Base-by-base conservation (phyloP, 2,797 vertebrate species). In the Austrolebias charrua region DNA sequence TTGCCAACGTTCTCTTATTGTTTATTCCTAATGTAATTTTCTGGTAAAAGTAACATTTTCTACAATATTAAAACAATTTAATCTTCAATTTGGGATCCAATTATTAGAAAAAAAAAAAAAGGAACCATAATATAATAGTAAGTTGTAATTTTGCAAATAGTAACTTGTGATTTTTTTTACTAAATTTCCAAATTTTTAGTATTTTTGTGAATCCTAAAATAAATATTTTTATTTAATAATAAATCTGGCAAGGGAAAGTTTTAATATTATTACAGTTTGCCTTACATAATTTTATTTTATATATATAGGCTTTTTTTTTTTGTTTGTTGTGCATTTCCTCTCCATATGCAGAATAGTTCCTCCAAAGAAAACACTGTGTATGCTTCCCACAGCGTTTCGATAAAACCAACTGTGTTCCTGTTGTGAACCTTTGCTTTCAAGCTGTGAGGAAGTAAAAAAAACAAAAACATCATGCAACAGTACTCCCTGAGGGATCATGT, bases 351-450 rank as follows among this genome's bases (percentile, higher is more conserved):
- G 42, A 45, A 55, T 48, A 73, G 69, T 61, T 18, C 68, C 82
- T 78, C 46, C 1, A 24, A 52, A 66, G 66, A 75, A 71, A 81
- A 71, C 59, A 63, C 49, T 55, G 52, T 55, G 50, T n/a, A 3
- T 19, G 66, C 56, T 66, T 74, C 66, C 79, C 70, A 73, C 69
- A 52, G 82, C 1, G n/a, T 54, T 59, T 33, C 52, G 59, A 78
- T 75, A 71, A 85, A 71, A 18, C 70, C 61, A 49, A 63, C 72
- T 76, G 66, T 73, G 63, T 28, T 72, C 57, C 63, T 58, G 71
- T 53, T 56, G 69, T 43, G 2, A 61, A 50, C 48, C 10, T 53
- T 65, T 60, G 67, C 55, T 54, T 72, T 53, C 40, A 33, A 66
- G 57, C 29, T 18, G 35, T 38, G 42, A 31, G 51, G 19, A n/a